These are phyloP conservation scores for Hippocampus kuda DNA, from an alignment of 2,797 vertebrate species.

Conservation along the genomic window DNA sequence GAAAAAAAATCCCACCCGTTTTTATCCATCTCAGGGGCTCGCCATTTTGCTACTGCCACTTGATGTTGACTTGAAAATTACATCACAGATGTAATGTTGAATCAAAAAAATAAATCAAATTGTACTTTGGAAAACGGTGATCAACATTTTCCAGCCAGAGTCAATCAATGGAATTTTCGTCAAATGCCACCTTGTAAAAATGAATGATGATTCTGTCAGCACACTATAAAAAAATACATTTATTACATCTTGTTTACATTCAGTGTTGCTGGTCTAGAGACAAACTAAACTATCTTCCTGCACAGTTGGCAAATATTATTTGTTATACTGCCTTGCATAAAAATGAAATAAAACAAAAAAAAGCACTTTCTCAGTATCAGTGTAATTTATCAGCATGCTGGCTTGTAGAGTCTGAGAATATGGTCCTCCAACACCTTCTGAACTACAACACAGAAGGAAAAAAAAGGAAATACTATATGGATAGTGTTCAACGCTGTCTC, in stretches of 20 bases:
- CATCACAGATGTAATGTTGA: too few relatives aligned
- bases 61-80: too few relatives aligned
- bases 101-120: too few relatives aligned
- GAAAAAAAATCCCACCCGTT: too few relatives aligned
- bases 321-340: neutral
- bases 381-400: conserved; percentile 28
- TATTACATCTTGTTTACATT: conserved; percentile 36
- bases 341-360: neutral
- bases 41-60: too few relatives aligned
- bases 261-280: conserved; percentile 6
- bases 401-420: conserved; percentile 81
- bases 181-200: neutral
- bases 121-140: too few relatives aligned
- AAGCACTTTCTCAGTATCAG: neutral
- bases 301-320: conserved; percentile 17
- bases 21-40: too few relatives aligned
- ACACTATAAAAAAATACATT: conserved; percentile 36
- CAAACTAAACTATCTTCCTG: conserved; percentile 26
- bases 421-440: conserved; percentile 90
- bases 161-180: conserved; percentile 1
- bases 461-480: neutral
- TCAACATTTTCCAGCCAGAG: neutral
- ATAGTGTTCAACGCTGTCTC: neutral
- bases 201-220: conserved; percentile 13
- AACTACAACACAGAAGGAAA: conserved; percentile 63